These are phyloP conservation scores for Enteromius trimaculatus DNA, from an alignment of 2,797 vertebrate species.

Conservation along the genomic window DNA sequence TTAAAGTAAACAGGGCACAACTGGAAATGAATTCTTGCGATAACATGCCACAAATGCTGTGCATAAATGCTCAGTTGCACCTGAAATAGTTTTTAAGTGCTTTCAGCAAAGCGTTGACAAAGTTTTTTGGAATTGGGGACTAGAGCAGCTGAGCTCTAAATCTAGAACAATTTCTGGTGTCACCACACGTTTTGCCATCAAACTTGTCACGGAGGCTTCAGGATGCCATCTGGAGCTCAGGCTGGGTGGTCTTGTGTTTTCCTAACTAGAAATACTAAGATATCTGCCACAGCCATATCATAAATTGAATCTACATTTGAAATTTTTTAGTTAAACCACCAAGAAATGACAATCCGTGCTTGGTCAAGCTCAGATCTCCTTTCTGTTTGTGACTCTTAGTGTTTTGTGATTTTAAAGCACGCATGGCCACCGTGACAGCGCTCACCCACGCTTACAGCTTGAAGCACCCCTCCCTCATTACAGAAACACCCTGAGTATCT, in stretches of 20 bases:
- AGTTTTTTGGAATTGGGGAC: neutral
- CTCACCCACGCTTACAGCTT: neutral
- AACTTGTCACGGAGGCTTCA: slow-evolving; percentile 58
- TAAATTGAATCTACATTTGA: neutral
- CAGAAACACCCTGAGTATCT: slow-evolving; percentile 34
- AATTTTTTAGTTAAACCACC: neutral
- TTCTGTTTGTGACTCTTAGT: neutral
- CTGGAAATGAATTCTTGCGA: neutral
- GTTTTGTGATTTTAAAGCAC: slow-evolving; percentile 2
- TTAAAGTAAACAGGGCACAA: neutral
- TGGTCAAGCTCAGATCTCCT: neutral
- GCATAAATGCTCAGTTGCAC: neutral
- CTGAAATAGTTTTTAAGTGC: neutral
- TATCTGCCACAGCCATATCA: neutral
- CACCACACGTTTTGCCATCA: neutral
- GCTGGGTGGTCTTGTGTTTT: slow-evolving; percentile 35
- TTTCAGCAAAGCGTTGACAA: neutral
- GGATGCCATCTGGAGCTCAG: slow-evolving; percentile 50
- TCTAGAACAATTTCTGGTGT: slow-evolving; percentile 20
- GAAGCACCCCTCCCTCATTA: slow-evolving; percentile 3
- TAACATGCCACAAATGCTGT: neutral
- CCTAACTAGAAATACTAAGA: slow-evolving; percentile 17
- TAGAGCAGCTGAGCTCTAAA: neutral
- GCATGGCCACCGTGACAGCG: neutral
- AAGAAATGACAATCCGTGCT: neutral